A percentile compares a stretch with the other conserved stretches of the same genome.
phyloP scores from a whole-genome alignment of 37 sponge, comb jelly and placozoan species.

The Ianthella basta region DNA sequence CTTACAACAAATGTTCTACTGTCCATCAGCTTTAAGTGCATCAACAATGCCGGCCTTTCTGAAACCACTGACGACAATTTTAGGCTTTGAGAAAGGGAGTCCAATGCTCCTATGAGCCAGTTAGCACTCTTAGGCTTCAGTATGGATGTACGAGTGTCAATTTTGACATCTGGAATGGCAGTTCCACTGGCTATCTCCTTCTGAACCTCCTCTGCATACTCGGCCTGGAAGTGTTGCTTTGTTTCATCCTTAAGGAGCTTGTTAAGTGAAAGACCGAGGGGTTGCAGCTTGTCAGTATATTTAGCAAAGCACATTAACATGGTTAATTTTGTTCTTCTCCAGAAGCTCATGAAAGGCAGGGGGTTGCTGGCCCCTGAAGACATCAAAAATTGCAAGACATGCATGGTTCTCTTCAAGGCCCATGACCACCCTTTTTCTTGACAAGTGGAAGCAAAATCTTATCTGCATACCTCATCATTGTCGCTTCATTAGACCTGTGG shows the following conservation, averaged over 20 bases:
- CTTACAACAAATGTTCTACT: not conserved
- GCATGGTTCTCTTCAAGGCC: conserved; percentile 24
- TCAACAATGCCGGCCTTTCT: conserved; percentile 7
- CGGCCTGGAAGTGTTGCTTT: conserved; percentile 35
- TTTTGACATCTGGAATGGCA: conserved; percentile 33
- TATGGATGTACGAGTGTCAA: conserved; percentile 4
- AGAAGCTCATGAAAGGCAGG: conserved; percentile 13
- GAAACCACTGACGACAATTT: conserved; percentile 45
- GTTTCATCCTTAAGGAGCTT: conserved; percentile 48
- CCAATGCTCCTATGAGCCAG: conserved; percentile 24
- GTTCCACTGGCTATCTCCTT: conserved; percentile 18
- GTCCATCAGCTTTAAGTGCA: conserved; percentile 6
- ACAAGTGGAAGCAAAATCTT: conserved; percentile 59
- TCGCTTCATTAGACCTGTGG: conserved; percentile 65
- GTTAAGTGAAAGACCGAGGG: conserved; percentile 41
- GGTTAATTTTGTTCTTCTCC: conserved; percentile 17
- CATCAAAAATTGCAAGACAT: conserved; percentile 51
- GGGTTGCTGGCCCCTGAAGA: conserved; percentile 46
- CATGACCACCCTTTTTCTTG: conserved; percentile 28
- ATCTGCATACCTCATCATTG: conserved; percentile 46
- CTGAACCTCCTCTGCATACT: conserved; percentile 58
- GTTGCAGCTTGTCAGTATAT: conserved; percentile 62
- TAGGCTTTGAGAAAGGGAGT: conserved; percentile 27
- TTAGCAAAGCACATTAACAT: conserved; percentile 39
- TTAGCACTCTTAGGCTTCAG: conserved; percentile 28